A percentile compares a stretch with the other conserved stretches of the same genome.
Evolutionary conservation across 2,113 vertebrate genomes (phyloP).

Genomic region (Terrapene triunguis): DNA sequence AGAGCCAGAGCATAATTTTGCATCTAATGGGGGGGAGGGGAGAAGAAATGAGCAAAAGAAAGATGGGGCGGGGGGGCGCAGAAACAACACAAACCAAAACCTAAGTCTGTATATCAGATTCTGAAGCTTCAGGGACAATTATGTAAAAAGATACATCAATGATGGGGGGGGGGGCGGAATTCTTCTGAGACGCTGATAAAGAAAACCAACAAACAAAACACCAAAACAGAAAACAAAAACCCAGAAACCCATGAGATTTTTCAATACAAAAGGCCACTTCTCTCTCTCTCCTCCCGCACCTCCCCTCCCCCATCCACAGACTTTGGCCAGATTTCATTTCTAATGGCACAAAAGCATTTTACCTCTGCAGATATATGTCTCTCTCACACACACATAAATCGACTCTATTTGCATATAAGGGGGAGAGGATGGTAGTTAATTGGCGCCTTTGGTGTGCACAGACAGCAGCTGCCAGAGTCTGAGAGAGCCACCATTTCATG

Average conservation of each 20-base stretch:
- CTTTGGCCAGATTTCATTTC: background rate
- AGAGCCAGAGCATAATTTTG: background rate
- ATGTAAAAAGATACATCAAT: background rate
- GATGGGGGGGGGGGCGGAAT: background rate
- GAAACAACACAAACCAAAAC: background rate
- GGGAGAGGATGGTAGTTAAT: background rate
- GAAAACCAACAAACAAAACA: too few relatives aligned
- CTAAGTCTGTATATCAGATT: background rate
- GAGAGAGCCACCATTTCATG: too few relatives aligned
- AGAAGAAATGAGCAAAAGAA: background rate
- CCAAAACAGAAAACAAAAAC: too few relatives aligned
- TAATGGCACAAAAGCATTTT: background rate
- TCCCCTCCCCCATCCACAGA: background rate
- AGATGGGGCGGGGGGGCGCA: background rate
- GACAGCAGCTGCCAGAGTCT: background rate
- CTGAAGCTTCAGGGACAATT: background rate
- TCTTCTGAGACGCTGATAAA: background rate
- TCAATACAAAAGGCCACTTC: background rate
- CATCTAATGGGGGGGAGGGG: background rate
- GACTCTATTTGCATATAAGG: background rate
- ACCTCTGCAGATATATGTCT: too few relatives aligned
- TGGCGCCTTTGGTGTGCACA: accelerated
- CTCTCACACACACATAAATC: background rate
- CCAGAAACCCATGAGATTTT: accelerated
- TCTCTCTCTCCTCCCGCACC: background rate